Percentiles rank a stretch among this genome's conserved stretches.
Evolutionary conservation across 2,113 vertebrate species (phyloP).

Genomic region (Caracal caracal): DNA sequence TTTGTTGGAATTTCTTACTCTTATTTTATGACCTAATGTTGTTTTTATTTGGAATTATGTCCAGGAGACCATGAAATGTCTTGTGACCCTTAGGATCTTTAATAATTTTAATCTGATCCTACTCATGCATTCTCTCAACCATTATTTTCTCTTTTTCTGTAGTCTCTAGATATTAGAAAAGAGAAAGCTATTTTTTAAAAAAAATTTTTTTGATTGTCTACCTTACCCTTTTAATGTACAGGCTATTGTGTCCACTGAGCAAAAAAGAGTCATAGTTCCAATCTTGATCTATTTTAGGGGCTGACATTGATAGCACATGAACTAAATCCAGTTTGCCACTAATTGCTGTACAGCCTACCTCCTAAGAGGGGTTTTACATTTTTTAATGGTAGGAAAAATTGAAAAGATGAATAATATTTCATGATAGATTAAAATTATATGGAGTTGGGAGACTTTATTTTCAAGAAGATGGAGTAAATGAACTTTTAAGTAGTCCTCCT

Average conservation of each 20-base stretch:
- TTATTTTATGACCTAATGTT: not conserved
- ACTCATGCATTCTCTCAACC: not conserved
- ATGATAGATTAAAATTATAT: not conserved
- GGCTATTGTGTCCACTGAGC: not conserved
- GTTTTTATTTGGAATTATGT: not conserved
- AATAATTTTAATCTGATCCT: not conserved
- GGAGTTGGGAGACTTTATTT: not conserved
- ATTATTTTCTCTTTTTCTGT: not conserved
- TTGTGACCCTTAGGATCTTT: not conserved
- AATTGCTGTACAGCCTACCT: not conserved
- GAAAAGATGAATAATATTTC: not conserved
- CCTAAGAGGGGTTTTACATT: not conserved
- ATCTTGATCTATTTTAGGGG: not conserved
- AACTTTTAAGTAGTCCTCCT: not conserved
- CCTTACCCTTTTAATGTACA: not conserved
- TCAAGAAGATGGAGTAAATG: not conserved
- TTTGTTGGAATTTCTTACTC: not conserved
- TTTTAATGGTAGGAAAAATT: not conserved
- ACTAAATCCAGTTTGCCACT: not conserved
- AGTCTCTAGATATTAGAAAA: not conserved
- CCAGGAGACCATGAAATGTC: not conserved
- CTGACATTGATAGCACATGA: not conserved
- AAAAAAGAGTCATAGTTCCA: not conserved
- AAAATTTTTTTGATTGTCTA: not conserved
- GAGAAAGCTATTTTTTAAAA: not conserved